Evolutionary conservation across 1,140 invertebrate species (phyloP), one percentile per base, ranked within the genome.

Genomic region (Tetramorium alpestre): DNA sequence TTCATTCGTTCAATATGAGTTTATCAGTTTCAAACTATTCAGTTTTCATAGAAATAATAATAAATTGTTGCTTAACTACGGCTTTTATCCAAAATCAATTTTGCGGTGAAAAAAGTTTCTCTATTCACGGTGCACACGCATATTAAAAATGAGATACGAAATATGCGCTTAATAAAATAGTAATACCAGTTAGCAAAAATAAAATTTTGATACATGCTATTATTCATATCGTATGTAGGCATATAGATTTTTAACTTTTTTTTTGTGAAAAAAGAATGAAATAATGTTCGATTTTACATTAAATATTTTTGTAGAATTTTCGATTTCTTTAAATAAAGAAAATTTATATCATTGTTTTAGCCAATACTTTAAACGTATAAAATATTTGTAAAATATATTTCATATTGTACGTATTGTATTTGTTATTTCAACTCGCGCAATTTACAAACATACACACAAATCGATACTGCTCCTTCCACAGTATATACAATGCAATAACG

Each of bases 71-170:
- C 25, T 44, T 69, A 80, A 16, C 51, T 81, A 54, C 3, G n/a
- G 33, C 13, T 38, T 25, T 38, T 25, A 81, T 54, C n/a, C 5
- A 81, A 81, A 70, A 81, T 81, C 64, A 70, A 81, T 81, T 54
- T 1, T 69, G 49, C 13, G 5, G 33, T 11, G 7, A 25, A 67
- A 41, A 67, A 56, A 67, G 13, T 65, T 80, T 69, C 56, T 41
- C n/a, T 22, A 54, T 67, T 44, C n/a, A 28, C 3, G 1, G 16
- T 51, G 6, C 5, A 75, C n/a, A 47, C 4, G 11, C 6, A 25
- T 41, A 41, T 28, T 47, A 80, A 80, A 65, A 78, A 16, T 78
- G 3, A 41, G 25, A 58, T 28, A 44, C 6, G 16, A 56, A 56
- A 58, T 70, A 58, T 18, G 0, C 16, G n/a, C 8, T 44, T 69